Conservation (phyloP, 2,888 invertebrate species). For the Daptonema setosum region DNA sequence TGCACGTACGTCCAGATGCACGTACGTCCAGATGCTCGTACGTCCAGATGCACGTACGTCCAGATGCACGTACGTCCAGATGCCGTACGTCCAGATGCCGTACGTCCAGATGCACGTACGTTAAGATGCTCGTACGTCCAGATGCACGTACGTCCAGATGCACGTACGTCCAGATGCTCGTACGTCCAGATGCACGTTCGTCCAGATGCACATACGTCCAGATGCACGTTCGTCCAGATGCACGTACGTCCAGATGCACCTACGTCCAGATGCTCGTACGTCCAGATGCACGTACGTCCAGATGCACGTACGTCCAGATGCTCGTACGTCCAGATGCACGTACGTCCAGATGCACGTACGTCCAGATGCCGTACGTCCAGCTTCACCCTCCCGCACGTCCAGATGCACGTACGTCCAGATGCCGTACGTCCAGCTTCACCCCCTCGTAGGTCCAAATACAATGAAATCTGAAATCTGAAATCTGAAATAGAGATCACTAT, state of each 20-base stretch:
- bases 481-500: no score
- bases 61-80: neutral
- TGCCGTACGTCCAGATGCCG: no score
- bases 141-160: neutral
- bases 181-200: no score
- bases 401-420: no score
- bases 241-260: neutral
- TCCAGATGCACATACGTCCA: no score
- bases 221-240: no score
- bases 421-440: no score
- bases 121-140: no score
- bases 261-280: neutral
- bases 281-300: neutral
- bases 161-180: neutral
- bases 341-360: neutral
- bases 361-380: no score
- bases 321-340: neutral
- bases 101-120: no score
- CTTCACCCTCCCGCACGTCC: no score
- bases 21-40: neutral
- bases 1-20: neutral
- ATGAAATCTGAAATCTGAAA: neutral
- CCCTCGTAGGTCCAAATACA: no score
- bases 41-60: neutral
- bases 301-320: neutral